Conservation (phyloP, 2,113 vertebrate species). For the human region DNA sequence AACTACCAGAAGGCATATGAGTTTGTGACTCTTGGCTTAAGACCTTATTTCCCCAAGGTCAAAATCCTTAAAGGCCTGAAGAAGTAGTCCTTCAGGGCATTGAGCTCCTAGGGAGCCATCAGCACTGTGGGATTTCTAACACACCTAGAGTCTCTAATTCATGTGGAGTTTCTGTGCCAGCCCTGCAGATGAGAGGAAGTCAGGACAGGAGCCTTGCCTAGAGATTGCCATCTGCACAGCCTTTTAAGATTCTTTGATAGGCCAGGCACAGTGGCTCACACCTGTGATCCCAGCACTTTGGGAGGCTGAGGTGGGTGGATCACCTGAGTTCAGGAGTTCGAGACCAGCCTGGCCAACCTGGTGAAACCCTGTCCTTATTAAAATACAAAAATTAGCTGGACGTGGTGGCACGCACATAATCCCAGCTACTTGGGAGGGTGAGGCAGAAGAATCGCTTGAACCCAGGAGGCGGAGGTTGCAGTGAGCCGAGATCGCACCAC, state of each 20-base stretch:
- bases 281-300: too few relatives aligned
- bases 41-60: background rate
- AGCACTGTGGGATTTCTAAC: background rate
- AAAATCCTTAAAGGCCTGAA: background rate
- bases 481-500: too few relatives aligned
- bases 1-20: background rate
- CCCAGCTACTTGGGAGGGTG: too few relatives aligned
- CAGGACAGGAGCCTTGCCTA: background rate
- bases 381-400: too few relatives aligned
- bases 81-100: background rate
- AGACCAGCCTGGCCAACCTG: too few relatives aligned
- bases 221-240: accelerated
- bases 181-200: background rate
- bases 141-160: background rate
- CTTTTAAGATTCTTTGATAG: background rate
- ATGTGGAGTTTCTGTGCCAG: background rate
- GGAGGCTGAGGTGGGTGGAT: too few relatives aligned
- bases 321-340: too few relatives aligned
- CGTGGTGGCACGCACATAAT: too few relatives aligned
- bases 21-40: background rate
- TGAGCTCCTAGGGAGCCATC: background rate
- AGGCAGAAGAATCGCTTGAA: too few relatives aligned
- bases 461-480: too few relatives aligned
- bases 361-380: too few relatives aligned
- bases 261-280: too few relatives aligned